Evolutionary conservation across 2,888 invertebrate species (phyloP).

Genomic region (Ariolimax columbianus): DNA sequence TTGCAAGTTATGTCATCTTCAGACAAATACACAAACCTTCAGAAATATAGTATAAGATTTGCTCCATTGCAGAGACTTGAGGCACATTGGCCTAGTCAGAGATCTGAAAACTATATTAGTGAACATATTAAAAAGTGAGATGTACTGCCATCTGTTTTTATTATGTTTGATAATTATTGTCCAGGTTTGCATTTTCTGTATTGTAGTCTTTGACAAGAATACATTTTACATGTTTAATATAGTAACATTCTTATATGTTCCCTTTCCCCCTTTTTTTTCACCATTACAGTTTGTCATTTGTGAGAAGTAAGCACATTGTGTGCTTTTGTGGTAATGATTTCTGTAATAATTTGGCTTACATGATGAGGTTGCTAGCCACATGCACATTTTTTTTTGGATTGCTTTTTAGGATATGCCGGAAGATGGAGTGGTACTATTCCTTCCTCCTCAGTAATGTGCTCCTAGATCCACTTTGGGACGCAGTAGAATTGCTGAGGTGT

Average conservation of each 20-base stretch:
- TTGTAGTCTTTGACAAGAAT: neutral
- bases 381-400: too few species aligned
- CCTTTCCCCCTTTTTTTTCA: neutral
- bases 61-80: too few species aligned
- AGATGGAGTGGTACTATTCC: too few species aligned
- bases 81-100: neutral
- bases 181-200: slow-evolving; percentile 5
- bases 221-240: neutral
- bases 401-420: too few species aligned
- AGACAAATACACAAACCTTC: too few species aligned
- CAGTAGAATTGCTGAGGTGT: too few species aligned
- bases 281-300: neutral
- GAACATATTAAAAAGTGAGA: neutral
- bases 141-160: neutral
- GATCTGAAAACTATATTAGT: neutral
- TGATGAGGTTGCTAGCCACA: too few species aligned
- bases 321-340: neutral
- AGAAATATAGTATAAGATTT: too few species aligned
- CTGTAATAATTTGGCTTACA: too few species aligned
- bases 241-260: neutral
- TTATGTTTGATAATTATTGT: neutral
- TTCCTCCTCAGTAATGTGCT: too few species aligned
- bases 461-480: too few species aligned
- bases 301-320: neutral
- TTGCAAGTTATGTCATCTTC: too few species aligned